phyloP scores from a whole-genome alignment of 2,797 vertebrate genomes.

The Notolepis coatsorum region DNA sequence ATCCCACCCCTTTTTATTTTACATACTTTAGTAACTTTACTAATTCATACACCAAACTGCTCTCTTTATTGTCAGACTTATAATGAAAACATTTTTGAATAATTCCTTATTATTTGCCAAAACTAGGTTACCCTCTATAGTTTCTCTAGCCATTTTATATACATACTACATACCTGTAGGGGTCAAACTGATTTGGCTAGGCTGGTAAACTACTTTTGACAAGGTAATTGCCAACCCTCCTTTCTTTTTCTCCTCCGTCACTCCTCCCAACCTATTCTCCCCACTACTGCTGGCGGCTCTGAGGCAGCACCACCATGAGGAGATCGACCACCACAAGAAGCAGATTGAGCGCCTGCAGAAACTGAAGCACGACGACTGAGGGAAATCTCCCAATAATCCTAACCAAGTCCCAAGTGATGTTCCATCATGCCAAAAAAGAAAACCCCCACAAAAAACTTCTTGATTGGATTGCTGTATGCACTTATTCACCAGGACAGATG shows the following conservation, averaged over 20 bases:
- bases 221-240: background rate
- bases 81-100: too few species aligned
- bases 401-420: background rate
- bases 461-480: constrained; percentile 33
- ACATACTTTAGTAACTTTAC: too few species aligned
- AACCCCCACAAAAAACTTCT: constrained; percentile 14
- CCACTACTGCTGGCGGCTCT: constrained; percentile 80
- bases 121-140: too few species aligned
- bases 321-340: constrained; percentile 90
- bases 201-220: too few species aligned
- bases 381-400: background rate
- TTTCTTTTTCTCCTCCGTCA: background rate
- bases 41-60: too few species aligned
- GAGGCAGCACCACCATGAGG: constrained; percentile 90
- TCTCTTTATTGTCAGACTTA: too few species aligned
- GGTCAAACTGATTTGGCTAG: too few species aligned
- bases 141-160: too few species aligned
- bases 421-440: constrained; percentile 6
- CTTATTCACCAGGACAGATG: constrained; percentile 19
- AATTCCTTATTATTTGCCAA: too few species aligned
- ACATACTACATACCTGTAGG: too few species aligned
- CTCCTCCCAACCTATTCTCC: background rate
- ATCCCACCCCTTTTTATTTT: too few species aligned
- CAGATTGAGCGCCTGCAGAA: constrained; percentile 92
- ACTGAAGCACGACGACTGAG: constrained; percentile 85